A percentile compares a stretch with the other conserved stretches of the same genome.
Conservation (phyloP, 2,113 vertebrate species). For the Osmerus mordax region DNA sequence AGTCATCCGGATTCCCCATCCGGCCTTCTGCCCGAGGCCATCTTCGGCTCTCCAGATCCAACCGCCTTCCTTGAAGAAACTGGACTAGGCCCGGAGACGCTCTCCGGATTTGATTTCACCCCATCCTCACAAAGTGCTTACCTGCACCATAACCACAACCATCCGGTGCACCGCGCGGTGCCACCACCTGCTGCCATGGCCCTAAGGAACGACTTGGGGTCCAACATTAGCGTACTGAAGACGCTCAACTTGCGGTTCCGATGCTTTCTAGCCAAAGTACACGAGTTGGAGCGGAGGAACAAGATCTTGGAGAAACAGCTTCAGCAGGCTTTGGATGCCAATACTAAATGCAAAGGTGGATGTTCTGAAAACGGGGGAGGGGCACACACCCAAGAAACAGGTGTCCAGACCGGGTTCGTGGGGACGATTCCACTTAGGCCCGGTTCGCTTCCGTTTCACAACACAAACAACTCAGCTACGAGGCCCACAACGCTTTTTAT, state of each 20-base stretch:
- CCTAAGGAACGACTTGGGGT: slow-evolving; percentile 92
- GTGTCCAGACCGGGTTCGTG: slow-evolving; percentile 86
- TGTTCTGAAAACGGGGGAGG: slow-evolving; percentile 38
- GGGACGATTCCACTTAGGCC: slow-evolving; percentile 79
- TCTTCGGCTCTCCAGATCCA: slow-evolving; percentile 59
- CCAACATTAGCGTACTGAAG: slow-evolving; percentile 95
- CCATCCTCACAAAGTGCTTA: slow-evolving; percentile 46
- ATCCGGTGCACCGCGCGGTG: slow-evolving; percentile 44
- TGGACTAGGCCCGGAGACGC: slow-evolving; percentile 44
- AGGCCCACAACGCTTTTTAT: slow-evolving; percentile 69
- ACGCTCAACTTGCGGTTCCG: slow-evolving; percentile 92
- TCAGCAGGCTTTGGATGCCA: slow-evolving; percentile 84
- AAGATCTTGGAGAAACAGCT: slow-evolving; percentile 91
- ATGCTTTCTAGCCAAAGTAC: slow-evolving; percentile 95
- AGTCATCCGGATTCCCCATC: slow-evolving; percentile 75
- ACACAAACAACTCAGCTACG: slow-evolving; percentile 71
- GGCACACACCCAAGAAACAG: slow-evolving; percentile 75
- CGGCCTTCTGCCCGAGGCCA: slow-evolving; percentile 61
- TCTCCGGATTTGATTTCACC: slow-evolving; percentile 56
- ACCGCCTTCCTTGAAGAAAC: slow-evolving; percentile 56
- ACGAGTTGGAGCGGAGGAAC: slow-evolving; percentile 92
- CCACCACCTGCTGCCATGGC: slow-evolving; percentile 87
- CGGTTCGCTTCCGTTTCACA: slow-evolving; percentile 67
- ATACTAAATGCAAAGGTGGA: slow-evolving; percentile 60
- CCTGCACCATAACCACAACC: slow-evolving; percentile 48